Conservation (phyloP, 2,797 vertebrate species). For the Parambassis ranga region DNA sequence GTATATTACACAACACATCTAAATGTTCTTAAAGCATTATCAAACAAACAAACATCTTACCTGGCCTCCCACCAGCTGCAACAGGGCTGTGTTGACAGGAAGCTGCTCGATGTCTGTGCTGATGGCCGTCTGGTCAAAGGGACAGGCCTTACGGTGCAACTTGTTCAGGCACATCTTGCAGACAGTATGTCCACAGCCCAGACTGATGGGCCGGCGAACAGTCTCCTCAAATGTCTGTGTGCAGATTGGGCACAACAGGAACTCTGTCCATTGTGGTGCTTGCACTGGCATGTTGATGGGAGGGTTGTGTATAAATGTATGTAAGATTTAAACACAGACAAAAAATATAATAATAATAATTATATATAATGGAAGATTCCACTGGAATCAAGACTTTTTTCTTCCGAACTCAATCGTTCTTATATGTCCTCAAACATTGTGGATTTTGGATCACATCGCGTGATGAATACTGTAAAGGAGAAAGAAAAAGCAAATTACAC, state of each 20-base stretch:
- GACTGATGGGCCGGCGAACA: conserved; percentile 95
- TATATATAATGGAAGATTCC: conserved; percentile 89
- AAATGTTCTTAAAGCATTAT: no score
- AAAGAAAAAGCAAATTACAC: conserved; percentile 34
- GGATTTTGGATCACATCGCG: conserved; percentile 82
- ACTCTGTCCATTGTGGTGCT: conserved; percentile 99
- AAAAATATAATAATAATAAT: conserved; percentile 74
- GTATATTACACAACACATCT: no score
- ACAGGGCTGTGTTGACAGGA: conserved; percentile 96
- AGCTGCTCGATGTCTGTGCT: conserved; percentile 98
- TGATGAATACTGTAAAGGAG: conserved; percentile 80
- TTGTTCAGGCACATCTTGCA: conserved; percentile 99
- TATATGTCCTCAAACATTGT: conserved; percentile 83
- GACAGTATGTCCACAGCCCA: conserved; percentile 98
- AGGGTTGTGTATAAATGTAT: conserved; percentile 61
- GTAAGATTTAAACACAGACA: conserved; percentile 71
- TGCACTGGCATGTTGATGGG: conserved; percentile 92
- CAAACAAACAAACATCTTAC: conserved; percentile 72
- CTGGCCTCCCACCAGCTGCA: conserved; percentile 98
- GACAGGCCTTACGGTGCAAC: conserved; percentile 98
- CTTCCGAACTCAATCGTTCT: conserved; percentile 83
- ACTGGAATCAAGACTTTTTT: conserved; percentile 95
- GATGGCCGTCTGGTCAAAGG: conserved; percentile 99
- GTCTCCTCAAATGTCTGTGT: conserved; percentile 99
- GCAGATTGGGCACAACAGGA: conserved; percentile 99